Evolutionary conservation across 1,140 invertebrate species (phyloP), one percentile per base, ranked within the genome.

Genomic region (Condylostylus longicornis): DNA sequence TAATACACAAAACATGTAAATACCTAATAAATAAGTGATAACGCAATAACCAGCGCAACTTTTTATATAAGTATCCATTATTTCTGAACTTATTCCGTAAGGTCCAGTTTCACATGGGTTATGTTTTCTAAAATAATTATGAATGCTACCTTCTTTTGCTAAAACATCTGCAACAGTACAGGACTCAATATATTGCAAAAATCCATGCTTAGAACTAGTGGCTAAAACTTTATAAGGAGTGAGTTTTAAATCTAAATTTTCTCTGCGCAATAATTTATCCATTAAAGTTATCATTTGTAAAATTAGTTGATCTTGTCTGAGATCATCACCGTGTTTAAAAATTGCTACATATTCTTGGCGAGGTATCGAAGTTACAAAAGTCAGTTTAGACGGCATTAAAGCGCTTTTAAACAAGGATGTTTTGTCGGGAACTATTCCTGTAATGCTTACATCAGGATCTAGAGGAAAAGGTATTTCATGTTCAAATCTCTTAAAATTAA

Each of bases 31-130:
- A 58, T 99, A 98, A 0, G 94, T 98, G 22, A 99, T 95, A 10
- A 99, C 88, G 63, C 91, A 98, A 58, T 99, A 99, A 0, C 96
- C 95, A 43, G 95, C 91, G 69, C 93, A 97, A 53, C 90, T 95
- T 51, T 88, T 77, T 14, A 98, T 79, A 59, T 98, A 99, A 10
- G 86, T 95, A 56, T 98, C 94, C 84, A 99, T 95, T 5, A 95
- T 83, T 51, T 97, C 89, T 0, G 86, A 65, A 18, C 79, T 68
- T 35, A 98, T 91, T 10, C 90, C 91, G 61, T 88, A 94, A 0
- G 87, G 79, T 0, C 77, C 84, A 43, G 65, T 79, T 51, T 91
- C 83, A 35, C 76, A 83, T 5, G 91, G 86, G 61, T 90, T 78
- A 63, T 91, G 71, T 49, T 87, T 88, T 8, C 82, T 67, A 49